Percentiles rank a stretch among this genome's conserved stretches.
phyloP scores from a whole-genome alignment of 2,113 vertebrate genomes.

The Etheostoma cragini region DNA sequence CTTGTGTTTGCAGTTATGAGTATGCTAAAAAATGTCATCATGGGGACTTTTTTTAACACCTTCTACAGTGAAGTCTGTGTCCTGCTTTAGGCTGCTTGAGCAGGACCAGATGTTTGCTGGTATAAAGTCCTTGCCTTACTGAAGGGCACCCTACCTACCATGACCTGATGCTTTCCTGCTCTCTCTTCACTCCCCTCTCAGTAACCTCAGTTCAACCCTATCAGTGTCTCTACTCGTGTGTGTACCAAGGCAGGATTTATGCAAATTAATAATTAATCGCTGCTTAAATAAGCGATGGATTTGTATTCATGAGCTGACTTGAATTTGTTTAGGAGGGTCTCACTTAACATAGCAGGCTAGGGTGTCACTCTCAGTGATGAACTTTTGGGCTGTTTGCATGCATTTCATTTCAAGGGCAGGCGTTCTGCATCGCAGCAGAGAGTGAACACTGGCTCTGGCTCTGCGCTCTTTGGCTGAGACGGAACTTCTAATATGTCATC shows the following conservation, averaged over 20 bases:
- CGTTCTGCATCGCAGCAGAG: constrained; percentile 54
- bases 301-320: constrained; percentile 61
- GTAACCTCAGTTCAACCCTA: constrained; percentile 24
- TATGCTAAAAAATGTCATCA: neutral
- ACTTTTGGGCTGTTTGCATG: constrained; percentile 21
- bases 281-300: constrained; percentile 61
- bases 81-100: neutral
- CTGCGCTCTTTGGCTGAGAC: constrained; percentile 44
- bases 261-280: constrained; percentile 69
- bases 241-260: constrained; percentile 35
- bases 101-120: neutral
- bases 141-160: neutral
- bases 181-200: constrained; percentile 5
- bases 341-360: constrained; percentile 11
- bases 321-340: neutral
- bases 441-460: constrained; percentile 13
- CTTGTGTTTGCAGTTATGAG: neutral
- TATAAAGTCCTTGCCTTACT: neutral
- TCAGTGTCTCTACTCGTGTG: constrained; percentile 7
- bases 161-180: constrained; percentile 1
- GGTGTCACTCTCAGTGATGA: constrained; percentile 29
- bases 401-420: constrained; percentile 54
- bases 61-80: neutral
- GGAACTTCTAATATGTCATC: constrained; percentile 62
- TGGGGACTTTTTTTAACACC: neutral